Conservation (phyloP, 2,888 invertebrate species). For the Brachyptera putata region DNA sequence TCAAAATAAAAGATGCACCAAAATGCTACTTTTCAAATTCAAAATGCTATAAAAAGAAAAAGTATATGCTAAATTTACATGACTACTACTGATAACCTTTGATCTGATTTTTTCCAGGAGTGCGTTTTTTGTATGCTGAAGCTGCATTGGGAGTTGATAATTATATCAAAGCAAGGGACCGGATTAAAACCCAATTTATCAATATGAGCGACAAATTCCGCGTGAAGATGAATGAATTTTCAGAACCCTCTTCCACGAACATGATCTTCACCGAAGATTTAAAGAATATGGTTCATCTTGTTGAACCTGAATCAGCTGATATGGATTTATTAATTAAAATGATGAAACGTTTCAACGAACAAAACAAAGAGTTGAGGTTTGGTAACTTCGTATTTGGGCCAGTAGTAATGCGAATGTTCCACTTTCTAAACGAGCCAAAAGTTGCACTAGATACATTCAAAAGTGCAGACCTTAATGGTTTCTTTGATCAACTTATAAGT, state of each 20-base stretch:
- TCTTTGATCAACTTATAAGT: constrained; percentile 68
- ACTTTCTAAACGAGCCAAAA: constrained; percentile 63
- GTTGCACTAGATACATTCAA: constrained; percentile 63
- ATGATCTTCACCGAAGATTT: constrained; percentile 82
- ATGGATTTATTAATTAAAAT: constrained; percentile 60
- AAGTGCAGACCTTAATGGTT: constrained; percentile 55
- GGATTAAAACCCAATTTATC: constrained; percentile 55
- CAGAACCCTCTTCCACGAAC: constrained; percentile 50
- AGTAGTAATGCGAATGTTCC: constrained; percentile 73
- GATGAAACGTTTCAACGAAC: constrained; percentile 66
- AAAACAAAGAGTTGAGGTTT: constrained; percentile 67
- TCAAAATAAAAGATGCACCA: too few species aligned
- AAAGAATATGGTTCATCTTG: constrained; percentile 73
- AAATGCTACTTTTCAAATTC: too few species aligned
- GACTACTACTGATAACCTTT: too few species aligned
- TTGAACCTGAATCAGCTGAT: constrained; percentile 57
- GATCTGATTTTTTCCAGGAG: too few species aligned
- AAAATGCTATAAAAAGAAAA: too few species aligned
- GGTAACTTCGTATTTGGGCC: constrained; percentile 80
- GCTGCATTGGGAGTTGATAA: constrained; percentile 58
- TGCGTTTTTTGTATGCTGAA: constrained; percentile 52
- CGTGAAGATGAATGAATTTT: constrained; percentile 64
- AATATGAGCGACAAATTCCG: constrained; percentile 62
- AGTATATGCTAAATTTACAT: too few species aligned
- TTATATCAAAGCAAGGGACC: constrained; percentile 53